A percentile compares a stretch with the other conserved stretches of the same genome.
Conservation (phyloP, 2,888 invertebrate genomes). For the Dorcus hopei region DNA sequence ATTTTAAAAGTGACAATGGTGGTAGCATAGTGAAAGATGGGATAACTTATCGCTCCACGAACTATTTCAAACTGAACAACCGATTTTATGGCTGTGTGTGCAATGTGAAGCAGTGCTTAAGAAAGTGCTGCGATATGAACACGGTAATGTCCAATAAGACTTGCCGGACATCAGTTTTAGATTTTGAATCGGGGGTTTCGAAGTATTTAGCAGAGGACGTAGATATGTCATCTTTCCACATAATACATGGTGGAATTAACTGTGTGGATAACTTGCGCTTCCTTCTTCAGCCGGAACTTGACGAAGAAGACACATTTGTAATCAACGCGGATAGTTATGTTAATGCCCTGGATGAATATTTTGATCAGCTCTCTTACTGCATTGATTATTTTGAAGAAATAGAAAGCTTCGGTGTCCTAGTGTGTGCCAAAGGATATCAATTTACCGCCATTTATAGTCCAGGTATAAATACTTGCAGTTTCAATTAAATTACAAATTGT, state of each 20-base stretch:
- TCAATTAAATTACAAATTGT: too few species aligned
- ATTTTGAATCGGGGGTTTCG: not conserved
- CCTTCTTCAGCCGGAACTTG: constrained; percentile 1
- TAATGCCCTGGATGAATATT: constrained; percentile 1
- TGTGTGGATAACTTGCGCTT: constrained; percentile 11
- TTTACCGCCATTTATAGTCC: too few species aligned
- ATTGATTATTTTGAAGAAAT: constrained; percentile 8
- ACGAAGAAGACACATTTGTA: constrained; percentile 1
- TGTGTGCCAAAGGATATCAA: not conserved
- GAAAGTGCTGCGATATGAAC: constrained; percentile 13
- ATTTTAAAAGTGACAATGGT: not conserved
- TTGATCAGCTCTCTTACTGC: constrained; percentile 8
- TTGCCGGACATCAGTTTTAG: not conserved
- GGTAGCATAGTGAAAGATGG: constrained; percentile 15
- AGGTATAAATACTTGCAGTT: too few species aligned
- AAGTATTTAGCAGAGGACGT: not conserved
- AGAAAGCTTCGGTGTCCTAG: constrained; percentile 2
- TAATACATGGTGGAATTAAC: constrained; percentile 9
- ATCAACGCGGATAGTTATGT: constrained; percentile 4
- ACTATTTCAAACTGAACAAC: constrained; percentile 12
- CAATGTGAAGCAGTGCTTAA: constrained; percentile 10
- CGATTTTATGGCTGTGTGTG: constrained; percentile 13
- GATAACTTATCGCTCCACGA: constrained; percentile 6
- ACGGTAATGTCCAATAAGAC: constrained; percentile 9
- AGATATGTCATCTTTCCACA: constrained; percentile 4